A percentile compares a stretch with the other conserved stretches of the same genome.
phyloP scores from a whole-genome alignment of 2,113 vertebrate genomes.

The Thamnophis sirtalis region DNA sequence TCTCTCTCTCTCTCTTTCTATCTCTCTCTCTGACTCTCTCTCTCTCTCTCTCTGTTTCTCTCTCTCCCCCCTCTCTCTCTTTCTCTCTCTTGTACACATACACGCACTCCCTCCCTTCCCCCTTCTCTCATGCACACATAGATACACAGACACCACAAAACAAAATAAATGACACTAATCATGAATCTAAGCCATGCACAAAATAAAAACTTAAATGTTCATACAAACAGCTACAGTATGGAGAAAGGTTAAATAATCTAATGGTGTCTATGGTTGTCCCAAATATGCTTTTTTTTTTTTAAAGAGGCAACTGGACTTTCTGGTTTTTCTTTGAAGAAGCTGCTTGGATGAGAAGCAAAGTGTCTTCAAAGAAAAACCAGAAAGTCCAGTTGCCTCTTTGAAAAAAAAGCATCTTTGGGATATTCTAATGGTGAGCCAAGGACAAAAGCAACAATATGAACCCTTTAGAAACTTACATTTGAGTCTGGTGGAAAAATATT shows the following conservation, averaged over 20 bases:
- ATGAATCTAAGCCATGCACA: conserved; percentile 2
- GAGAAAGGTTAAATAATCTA: conserved; percentile 25
- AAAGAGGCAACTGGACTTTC: too few relatives aligned
- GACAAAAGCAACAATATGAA: neutral
- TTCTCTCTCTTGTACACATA: neutral
- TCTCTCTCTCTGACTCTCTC: neutral
- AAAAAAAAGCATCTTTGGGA: neutral
- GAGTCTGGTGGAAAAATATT: neutral
- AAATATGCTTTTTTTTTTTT: too few relatives aligned
- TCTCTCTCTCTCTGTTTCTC: too few relatives aligned
- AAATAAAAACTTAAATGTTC: conserved; percentile 8
- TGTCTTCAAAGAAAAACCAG: too few relatives aligned
- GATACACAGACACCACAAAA: neutral
- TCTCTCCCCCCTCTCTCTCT: too few relatives aligned
- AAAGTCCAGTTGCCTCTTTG: too few relatives aligned
- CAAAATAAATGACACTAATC: neutral
- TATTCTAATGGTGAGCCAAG: neutral
- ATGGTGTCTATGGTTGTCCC: neutral
- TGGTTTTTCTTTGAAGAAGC: too few relatives aligned
- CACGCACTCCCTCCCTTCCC: too few relatives aligned
- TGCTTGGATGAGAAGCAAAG: too few relatives aligned
- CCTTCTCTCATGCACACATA: neutral
- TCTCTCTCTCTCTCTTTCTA: neutral
- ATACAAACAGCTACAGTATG: neutral
- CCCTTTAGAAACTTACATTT: neutral